Base-by-base conservation (phyloP, 2,888 invertebrate species). In the Embidobia sp. region DNA sequence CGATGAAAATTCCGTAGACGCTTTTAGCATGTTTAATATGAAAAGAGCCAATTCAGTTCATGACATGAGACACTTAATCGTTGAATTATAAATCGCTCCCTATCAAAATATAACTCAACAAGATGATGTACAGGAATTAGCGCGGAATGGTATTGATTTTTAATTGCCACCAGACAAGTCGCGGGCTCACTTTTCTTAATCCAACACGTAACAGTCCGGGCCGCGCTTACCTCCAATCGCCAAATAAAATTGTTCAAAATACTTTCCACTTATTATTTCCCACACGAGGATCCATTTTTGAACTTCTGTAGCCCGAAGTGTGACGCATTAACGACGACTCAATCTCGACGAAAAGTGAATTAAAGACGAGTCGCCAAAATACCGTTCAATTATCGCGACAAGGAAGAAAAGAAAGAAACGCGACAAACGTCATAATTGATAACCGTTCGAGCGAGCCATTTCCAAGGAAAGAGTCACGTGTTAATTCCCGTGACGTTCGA, bases 1-100 rank as follows among this genome's bases (percentile, higher is more conserved):
- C 63, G 59, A 78, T 59, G 78, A 74, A 72, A 70, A 74, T 70
- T 72, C 63, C 74, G 70, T 49, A 66, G 74, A 78, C 78, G 74
- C 70, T 78, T 78, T 78, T 78, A 78, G 78, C 61, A 48, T 66
- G 74, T 72, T 78, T 46, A 78, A 67, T 75, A 75, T 72, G 74
- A 72, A 64, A 78, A 75, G 53, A 67, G 70, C 40, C 46, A 66
- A 75, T 75, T 72, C 72, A 46, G 66, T 49, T 78, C 78, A 61
- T 61, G 74, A 75, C 69, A 70, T 57, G 67, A 59, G 70, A 70
- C 78, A 75, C 74, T 66, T 74, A 74, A 78, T 74, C 61, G 64
- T 67, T 70, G 66, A 74, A 78, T 78, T 66, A 78, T 75, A 49
- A 66, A 78, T 57, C 29, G 13, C 10, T n/a, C n/a, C 46, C 67